phyloP scores from a whole-genome alignment of 2,797 vertebrate genomes.

The Rhabdomys pumilio region DNA sequence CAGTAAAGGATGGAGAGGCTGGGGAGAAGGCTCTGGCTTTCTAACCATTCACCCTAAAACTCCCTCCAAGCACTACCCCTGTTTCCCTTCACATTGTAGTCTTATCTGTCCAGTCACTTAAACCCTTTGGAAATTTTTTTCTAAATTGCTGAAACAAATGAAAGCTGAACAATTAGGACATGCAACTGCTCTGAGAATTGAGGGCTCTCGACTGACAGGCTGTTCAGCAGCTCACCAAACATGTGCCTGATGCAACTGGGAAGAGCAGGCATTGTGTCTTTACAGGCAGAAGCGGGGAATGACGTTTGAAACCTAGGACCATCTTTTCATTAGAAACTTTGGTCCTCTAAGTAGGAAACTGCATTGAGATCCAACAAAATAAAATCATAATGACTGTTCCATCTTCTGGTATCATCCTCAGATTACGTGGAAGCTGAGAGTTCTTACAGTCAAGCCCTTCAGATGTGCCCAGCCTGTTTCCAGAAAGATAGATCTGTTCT shows the following conservation, averaged over 20 bases:
- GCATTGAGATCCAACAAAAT: neutral
- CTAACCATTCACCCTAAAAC: neutral
- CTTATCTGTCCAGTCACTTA: slow-evolving; percentile 15
- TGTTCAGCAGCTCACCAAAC: neutral
- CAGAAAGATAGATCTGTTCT: slow-evolving; percentile 93
- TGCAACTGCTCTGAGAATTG: neutral
- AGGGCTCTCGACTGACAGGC: neutral
- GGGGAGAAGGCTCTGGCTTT: neutral
- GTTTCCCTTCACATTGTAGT: neutral
- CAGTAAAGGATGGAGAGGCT: neutral
- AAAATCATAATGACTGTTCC: neutral
- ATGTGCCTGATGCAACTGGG: neutral
- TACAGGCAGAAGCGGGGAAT: neutral
- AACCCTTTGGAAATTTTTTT: slow-evolving; percentile 4
- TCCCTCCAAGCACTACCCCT: neutral
- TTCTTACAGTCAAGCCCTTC: slow-evolving; percentile 93
- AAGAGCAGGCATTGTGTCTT: neutral
- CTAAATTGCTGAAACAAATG: neutral
- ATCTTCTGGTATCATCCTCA: slow-evolving; percentile 82
- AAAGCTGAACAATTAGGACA: neutral
- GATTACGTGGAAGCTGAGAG: slow-evolving; percentile 93
- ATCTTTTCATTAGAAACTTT: slow-evolving; percentile 31
- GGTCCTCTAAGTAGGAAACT: slow-evolving; percentile 17
- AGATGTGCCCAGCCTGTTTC: slow-evolving; percentile 93
- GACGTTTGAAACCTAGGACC: neutral